phyloP scores from a whole-genome alignment of 2,888 invertebrate species.

The Neoaliturus tenellus region DNA sequence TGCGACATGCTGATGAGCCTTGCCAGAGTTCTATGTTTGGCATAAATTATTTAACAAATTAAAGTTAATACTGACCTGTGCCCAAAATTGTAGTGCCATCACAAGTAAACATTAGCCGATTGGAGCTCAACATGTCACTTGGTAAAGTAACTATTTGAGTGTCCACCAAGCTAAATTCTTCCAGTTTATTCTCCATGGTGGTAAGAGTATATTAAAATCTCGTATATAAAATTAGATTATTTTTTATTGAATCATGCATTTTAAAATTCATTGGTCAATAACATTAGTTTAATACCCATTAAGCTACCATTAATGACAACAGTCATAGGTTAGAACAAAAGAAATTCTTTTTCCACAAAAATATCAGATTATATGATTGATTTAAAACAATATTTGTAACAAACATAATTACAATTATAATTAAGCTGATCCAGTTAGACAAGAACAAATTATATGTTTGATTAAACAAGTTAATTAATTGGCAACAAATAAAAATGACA shows the following conservation, averaged over 20 bases:
- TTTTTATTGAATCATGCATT: neutral
- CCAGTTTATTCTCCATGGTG: conserved; percentile 57
- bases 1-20: too few species aligned
- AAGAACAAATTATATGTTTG: too few species aligned
- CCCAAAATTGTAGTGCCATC: conserved; percentile 51
- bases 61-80: conserved; percentile 6
- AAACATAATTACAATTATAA: too few species aligned
- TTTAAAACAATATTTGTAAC: too few species aligned
- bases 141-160: conserved; percentile 49
- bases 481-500: too few species aligned
- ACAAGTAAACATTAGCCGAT: conserved; percentile 19
- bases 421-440: too few species aligned
- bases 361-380: neutral
- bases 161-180: conserved; percentile 55
- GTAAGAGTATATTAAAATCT: too few species aligned
- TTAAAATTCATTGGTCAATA: neutral
- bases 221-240: too few species aligned
- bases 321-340: neutral
- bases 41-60: neutral
- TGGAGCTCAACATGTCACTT: conserved; percentile 39
- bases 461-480: too few species aligned
- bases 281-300: too few species aligned
- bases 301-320: too few species aligned
- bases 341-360: neutral
- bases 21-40: too few species aligned